A percentile compares a stretch with the other conserved stretches of the same genome.
Conservation (phyloP, 92 coral and sea anemone genomes). For the Ricordea florida region DNA sequence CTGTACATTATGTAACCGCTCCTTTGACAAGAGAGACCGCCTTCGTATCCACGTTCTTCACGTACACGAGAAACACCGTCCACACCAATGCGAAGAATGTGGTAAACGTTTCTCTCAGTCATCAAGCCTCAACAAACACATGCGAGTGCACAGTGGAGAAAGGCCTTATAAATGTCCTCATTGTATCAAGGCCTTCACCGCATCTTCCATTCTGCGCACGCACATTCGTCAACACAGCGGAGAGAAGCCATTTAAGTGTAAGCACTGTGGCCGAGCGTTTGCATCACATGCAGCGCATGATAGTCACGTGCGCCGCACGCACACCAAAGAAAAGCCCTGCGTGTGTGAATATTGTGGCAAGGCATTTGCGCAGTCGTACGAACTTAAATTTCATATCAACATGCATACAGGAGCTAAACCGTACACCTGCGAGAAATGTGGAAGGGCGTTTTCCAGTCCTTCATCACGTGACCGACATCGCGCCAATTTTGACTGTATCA, state of each 20-base stretch:
- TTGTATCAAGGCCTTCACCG: conserved; percentile 94
- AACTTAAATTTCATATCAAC: conserved; percentile 96
- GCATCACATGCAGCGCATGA: conserved; percentile 99
- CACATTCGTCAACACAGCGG: conserved; percentile 98
- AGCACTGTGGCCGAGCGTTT: conserved; percentile 96
- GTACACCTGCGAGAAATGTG: conserved; percentile 97
- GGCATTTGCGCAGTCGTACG: conserved; percentile 97
- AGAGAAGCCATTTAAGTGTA: conserved; percentile 96
- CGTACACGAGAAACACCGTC: conserved; percentile 98
- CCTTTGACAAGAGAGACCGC: conserved; percentile 98
- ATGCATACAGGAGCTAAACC: conserved; percentile 99
- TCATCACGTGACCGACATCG: conserved; percentile 93
- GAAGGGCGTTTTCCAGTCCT: conserved; percentile 96
- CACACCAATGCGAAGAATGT: conserved; percentile 92
- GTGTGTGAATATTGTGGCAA: conserved; percentile 97
- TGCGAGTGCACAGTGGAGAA: conserved; percentile 97
- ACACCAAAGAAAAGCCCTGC: conserved; percentile 99
- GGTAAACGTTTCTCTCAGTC: conserved; percentile 96
- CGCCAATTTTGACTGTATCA: conserved; percentile 85
- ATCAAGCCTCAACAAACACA: conserved; percentile 97
- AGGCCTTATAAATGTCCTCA: conserved; percentile 96
- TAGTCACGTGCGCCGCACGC: conserved; percentile 99
- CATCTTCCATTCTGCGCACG: conserved; percentile 96
- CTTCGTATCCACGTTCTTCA: conserved; percentile 93
- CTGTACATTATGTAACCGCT: conserved; percentile 91